Percentiles rank a stretch among this genome's conserved stretches.
Conservation (phyloP, 2,797 vertebrate genomes). For the Pogoniulus pusillus region DNA sequence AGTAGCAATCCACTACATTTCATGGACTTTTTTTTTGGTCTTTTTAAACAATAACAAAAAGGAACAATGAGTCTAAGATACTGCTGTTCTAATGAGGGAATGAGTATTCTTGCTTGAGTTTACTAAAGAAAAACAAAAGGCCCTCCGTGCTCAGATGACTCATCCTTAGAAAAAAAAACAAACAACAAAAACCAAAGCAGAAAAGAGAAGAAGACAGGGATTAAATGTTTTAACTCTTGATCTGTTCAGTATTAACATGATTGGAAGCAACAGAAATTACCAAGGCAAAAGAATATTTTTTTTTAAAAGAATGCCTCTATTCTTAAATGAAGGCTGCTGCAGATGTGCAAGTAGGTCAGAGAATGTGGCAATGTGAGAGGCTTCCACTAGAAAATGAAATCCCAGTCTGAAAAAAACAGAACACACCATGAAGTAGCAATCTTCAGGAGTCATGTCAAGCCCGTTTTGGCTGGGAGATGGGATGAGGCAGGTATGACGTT, state of each 20-base stretch:
- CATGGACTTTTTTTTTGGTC: background rate
- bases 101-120: slow-evolving; percentile 39
- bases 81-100: slow-evolving; percentile 26
- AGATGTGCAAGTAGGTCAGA: background rate
- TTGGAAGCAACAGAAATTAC: background rate
- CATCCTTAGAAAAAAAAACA: slow-evolving; percentile 17
- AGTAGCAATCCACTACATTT: background rate
- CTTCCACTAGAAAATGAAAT: background rate
- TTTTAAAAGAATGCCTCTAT: background rate
- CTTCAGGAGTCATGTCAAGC: background rate
- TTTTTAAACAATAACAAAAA: background rate
- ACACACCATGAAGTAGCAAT: background rate
- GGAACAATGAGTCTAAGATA: background rate
- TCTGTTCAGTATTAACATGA: background rate
- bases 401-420: background rate
- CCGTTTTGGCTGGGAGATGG: background rate
- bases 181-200: background rate
- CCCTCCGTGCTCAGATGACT: background rate
- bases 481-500: background rate
- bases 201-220: background rate
- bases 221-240: slow-evolving; percentile 36
- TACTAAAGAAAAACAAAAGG: slow-evolving; percentile 36
- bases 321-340: background rate
- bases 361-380: background rate
- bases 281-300: background rate